A percentile compares a stretch with the other conserved stretches of the same genome.
These are phyloP conservation scores for Pagetopsis macropterus DNA, from an alignment of 2,797 vertebrate species.

Conservation along the genomic window DNA sequence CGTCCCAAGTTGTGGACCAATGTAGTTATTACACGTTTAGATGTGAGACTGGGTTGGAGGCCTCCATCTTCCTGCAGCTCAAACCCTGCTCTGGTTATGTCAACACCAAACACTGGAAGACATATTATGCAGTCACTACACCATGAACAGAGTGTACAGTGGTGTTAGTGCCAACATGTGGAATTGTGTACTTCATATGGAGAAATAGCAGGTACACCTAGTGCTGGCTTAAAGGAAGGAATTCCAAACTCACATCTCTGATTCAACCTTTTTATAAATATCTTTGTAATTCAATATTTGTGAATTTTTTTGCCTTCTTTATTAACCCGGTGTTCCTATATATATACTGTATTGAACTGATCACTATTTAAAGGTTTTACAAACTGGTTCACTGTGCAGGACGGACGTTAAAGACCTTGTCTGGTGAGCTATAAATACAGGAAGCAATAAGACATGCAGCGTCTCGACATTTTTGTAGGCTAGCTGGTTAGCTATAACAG, in stretches of 20 bases:
- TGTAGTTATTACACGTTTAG: too few species aligned
- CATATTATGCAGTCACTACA: background rate
- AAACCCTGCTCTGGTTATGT: constrained; percentile 7
- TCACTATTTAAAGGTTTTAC: background rate
- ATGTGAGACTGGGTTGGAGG: background rate
- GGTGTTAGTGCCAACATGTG: background rate
- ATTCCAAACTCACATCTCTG: too few species aligned
- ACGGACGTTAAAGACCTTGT: background rate
- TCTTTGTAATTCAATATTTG: background rate
- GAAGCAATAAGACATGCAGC: constrained; percentile 3
- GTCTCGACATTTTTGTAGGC: constrained; percentile 21
- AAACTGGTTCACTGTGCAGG: background rate
- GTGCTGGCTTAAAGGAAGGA: background rate
- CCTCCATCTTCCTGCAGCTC: background rate
- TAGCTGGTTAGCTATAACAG: constrained; percentile 13
- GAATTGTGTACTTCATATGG: background rate
- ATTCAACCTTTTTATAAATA: background rate
- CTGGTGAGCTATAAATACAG: constrained; percentile 11
- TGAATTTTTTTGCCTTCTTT: background rate
- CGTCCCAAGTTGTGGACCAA: too few species aligned
- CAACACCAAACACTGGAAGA: constrained; percentile 7
- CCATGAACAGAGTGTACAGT: background rate
- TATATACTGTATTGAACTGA: background rate
- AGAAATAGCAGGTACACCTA: background rate
- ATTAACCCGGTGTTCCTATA: background rate